Conservation (phyloP, 2,888 invertebrate species). For the Plemyria rubiginata region DNA sequence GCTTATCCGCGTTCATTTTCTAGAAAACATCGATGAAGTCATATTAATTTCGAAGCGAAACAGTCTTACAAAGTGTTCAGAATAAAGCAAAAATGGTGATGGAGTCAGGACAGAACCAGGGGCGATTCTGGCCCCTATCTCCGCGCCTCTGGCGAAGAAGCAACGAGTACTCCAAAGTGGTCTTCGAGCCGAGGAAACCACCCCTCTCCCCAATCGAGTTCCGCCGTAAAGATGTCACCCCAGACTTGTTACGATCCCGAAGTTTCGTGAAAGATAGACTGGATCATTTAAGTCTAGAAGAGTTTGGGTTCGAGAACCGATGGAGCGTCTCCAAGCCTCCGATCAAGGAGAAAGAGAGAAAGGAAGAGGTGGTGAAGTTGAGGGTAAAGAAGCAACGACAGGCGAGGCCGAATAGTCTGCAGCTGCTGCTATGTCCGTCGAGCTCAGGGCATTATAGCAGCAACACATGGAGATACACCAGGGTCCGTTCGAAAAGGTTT, state of each 20-base stretch:
- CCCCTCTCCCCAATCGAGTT: slow-evolving; percentile 71
- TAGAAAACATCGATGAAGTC: slow-evolving; percentile 62
- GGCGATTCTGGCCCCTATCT: slow-evolving; percentile 78
- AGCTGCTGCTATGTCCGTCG: slow-evolving; percentile 75
- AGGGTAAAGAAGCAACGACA: slow-evolving; percentile 73
- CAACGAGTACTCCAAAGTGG: slow-evolving; percentile 78
- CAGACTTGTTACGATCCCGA: slow-evolving; percentile 68
- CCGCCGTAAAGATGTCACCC: slow-evolving; percentile 59
- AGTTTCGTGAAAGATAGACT: slow-evolving; percentile 67
- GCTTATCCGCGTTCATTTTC: slow-evolving; percentile 7
- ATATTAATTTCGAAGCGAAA: slow-evolving; percentile 27
- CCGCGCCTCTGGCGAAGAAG: slow-evolving; percentile 78
- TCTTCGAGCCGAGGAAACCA: slow-evolving; percentile 77
- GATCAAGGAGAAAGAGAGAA: slow-evolving; percentile 55
- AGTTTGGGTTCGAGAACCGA: slow-evolving; percentile 53
- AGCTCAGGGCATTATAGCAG: slow-evolving; percentile 79
- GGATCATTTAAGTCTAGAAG: slow-evolving; percentile 70
- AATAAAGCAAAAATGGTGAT: slow-evolving; percentile 73
- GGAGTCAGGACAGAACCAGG: slow-evolving; percentile 73
- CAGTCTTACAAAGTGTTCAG: slow-evolving; percentile 35
- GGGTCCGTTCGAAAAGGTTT: slow-evolving; percentile 77
- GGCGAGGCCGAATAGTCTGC: slow-evolving; percentile 77
- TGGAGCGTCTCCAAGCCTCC: slow-evolving; percentile 64
- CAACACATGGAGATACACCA: slow-evolving; percentile 78
- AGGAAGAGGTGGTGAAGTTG: slow-evolving; percentile 70